Percentiles rank a stretch among this genome's conserved stretches.
Conservation (phyloP, 2,888 invertebrate genomes). For the Ferrisia virgata region DNA sequence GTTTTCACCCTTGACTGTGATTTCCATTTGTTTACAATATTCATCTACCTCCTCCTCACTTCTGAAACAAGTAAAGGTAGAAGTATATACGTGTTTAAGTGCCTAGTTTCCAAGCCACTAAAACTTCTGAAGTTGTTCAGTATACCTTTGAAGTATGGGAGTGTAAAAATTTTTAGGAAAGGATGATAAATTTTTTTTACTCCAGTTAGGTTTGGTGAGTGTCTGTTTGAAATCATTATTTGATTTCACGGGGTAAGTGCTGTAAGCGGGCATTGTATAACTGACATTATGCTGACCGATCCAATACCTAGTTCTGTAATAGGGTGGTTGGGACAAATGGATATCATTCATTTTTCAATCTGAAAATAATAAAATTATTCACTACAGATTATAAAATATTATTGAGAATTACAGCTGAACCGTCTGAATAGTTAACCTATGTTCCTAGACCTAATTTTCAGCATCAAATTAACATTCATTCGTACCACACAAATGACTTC, state of each 20-base stretch:
- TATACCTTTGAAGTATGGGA: conserved; percentile 55
- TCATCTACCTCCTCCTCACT: conserved; percentile 66
- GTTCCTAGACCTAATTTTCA: no score
- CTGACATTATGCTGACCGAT: conserved; percentile 38
- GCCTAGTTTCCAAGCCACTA: not conserved
- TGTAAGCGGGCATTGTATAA: conserved; percentile 21
- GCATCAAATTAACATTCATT: no score
- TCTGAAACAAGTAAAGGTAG: conserved; percentile 53
- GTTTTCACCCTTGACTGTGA: conserved; percentile 80
- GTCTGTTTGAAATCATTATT: conserved; percentile 38
- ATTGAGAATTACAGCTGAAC: no score
- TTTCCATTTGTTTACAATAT: conserved; percentile 75
- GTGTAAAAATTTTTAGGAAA: conserved; percentile 93
- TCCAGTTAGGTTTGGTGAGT: conserved; percentile 84
- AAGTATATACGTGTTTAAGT: not conserved
- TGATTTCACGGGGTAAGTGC: conserved; percentile 20
- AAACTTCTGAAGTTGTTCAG: not conserved
- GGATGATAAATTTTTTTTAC: conserved; percentile 73
- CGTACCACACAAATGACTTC: not conserved
- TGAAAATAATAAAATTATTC: not conserved
- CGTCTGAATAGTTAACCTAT: not conserved
- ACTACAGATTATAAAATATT: no score
- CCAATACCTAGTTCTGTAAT: conserved; percentile 40
- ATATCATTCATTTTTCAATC: conserved; percentile 35
- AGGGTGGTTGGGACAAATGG: conserved; percentile 39